Evolutionary conservation across 2,888 invertebrate species (phyloP).

Genomic region (Camponotus fellah): DNA sequence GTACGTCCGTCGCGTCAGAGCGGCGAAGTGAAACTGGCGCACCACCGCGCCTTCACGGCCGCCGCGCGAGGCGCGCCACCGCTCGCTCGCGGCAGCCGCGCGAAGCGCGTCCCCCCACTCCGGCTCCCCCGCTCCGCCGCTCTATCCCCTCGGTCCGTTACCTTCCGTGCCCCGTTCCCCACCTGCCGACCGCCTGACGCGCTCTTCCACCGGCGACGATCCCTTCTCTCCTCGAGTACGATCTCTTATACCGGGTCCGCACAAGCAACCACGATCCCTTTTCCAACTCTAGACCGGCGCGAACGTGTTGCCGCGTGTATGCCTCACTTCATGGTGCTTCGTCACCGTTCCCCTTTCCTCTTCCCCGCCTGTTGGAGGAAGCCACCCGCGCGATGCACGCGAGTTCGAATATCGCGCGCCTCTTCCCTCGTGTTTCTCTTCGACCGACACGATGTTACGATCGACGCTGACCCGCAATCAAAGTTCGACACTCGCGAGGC

Average conservation of each 20-base stretch:
- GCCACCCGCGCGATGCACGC: slow-evolving; percentile 64
- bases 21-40: slow-evolving; percentile 83
- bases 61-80: slow-evolving; percentile 68
- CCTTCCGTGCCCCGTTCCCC: slow-evolving; percentile 13
- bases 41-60: slow-evolving; percentile 72
- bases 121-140: neutral
- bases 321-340: neutral
- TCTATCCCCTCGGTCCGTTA: neutral
- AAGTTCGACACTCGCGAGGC: slow-evolving; percentile 11
- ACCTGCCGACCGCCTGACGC: slow-evolving; percentile 48
- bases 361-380: slow-evolving; percentile 11
- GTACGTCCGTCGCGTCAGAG: slow-evolving; percentile 78
- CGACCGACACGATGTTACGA: slow-evolving; percentile 24
- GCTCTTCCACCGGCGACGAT: slow-evolving; percentile 64
- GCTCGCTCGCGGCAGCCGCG: slow-evolving; percentile 75
- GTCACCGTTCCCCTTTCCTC: slow-evolving; percentile 17
- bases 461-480: neutral
- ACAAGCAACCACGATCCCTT: slow-evolving; percentile 73
- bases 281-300: slow-evolving; percentile 67
- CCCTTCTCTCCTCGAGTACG: slow-evolving; percentile 69
- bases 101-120: slow-evolving; percentile 73
- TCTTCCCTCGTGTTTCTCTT: slow-evolving; percentile 6
- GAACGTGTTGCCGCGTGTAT: slow-evolving; percentile 57
- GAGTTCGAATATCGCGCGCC: slow-evolving; percentile 58
- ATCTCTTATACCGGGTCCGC: slow-evolving; percentile 73